Percentiles rank a stretch among this genome's conserved stretches.
Evolutionary conservation across 2,888 invertebrate species (phyloP).

Genomic region (Blomia tropicalis): DNA sequence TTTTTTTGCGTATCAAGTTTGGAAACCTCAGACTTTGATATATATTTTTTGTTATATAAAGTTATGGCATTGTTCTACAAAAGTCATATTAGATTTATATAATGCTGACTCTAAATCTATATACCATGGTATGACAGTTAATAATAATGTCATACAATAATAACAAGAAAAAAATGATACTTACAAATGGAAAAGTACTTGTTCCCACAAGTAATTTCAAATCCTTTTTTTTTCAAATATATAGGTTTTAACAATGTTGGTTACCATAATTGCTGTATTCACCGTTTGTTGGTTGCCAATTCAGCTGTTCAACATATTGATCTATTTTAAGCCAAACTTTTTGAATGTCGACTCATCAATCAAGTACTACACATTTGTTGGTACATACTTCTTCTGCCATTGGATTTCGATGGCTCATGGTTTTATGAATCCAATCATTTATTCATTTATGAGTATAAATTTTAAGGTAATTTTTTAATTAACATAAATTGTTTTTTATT

Average conservation of each 20-base stretch:
- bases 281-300: slow-evolving; percentile 30
- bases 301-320: slow-evolving; percentile 36
- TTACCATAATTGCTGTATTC: slow-evolving; percentile 29
- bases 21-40: no score
- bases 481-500: not conserved
- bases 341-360: not conserved
- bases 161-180: no score
- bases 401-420: slow-evolving; percentile 31
- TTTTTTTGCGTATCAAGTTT: no score
- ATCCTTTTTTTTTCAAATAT: no score
- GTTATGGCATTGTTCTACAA: no score
- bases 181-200: no score
- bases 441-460: slow-evolving; percentile 34
- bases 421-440: slow-evolving; percentile 32
- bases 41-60: no score
- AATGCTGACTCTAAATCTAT: no score
- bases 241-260: slow-evolving; percentile 31
- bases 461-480: slow-evolving; percentile 28
- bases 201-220: no score
- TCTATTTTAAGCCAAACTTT: slow-evolving; percentile 21
- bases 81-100: no score
- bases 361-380: slow-evolving; percentile 25
- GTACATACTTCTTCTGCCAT: slow-evolving; percentile 30
- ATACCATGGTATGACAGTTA: no score
- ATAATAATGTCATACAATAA: no score